Evolutionary conservation across 1,140 invertebrate species (phyloP).

Genomic region (Procambarus clarkii): DNA sequence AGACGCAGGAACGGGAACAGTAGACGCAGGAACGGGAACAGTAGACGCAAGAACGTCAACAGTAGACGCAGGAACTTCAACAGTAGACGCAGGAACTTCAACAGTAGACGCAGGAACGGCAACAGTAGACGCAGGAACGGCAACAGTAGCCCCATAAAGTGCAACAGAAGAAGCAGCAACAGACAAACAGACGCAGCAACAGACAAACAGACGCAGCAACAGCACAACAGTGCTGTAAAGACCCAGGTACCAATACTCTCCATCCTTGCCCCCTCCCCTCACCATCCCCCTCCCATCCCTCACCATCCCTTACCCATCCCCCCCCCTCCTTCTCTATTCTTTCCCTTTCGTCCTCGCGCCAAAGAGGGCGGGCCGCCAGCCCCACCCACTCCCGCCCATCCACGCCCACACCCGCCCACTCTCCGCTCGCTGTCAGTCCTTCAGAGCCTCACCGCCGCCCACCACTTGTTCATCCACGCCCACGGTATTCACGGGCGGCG

Average conservation of each 20-base stretch:
- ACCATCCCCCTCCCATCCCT: not conserved
- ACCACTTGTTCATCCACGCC: constrained; percentile 47
- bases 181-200: not conserved
- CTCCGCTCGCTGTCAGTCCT: constrained; percentile 24
- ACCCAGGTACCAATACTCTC: too few relatives aligned
- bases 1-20: not conserved
- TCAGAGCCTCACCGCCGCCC: constrained; percentile 37
- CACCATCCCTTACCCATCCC: not conserved
- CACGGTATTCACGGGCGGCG: constrained; percentile 37
- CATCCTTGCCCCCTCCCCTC: not conserved
- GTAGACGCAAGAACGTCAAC: too few relatives aligned
- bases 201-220: not conserved
- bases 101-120: not conserved
- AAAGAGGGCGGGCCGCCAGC: constrained; percentile 13
- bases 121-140: not conserved
- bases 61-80: too few relatives aligned
- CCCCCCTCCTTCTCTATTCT: not conserved
- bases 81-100: not conserved
- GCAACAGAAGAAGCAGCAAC: not conserved
- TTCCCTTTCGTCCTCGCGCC: constrained; percentile 10
- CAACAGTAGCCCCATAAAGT: not conserved
- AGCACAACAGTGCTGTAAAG: not conserved
- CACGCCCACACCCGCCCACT: constrained; percentile 47
- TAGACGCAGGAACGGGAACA: too few relatives aligned
- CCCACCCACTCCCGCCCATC: constrained; percentile 50